Evolutionary conservation across 2,888 invertebrate species (phyloP).

Genomic region (Drepana falcataria): DNA sequence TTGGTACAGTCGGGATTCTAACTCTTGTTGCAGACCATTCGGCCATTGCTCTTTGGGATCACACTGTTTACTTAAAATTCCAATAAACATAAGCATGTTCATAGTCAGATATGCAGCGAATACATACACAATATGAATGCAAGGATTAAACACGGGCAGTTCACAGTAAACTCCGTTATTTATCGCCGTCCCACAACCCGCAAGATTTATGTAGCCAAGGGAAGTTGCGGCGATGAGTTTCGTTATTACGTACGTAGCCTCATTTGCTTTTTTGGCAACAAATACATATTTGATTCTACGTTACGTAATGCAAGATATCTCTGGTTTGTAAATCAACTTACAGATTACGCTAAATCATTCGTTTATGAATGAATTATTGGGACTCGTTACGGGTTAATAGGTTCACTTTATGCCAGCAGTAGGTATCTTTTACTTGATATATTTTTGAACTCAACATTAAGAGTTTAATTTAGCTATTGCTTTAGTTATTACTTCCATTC

Average conservation of each 20-base stretch:
- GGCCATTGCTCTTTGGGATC: background rate
- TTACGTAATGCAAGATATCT: background rate
- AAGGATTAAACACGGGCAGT: constrained; percentile 20
- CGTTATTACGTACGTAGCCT: constrained; percentile 24
- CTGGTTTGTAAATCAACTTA: background rate
- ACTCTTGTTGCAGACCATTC: too few relatives aligned
- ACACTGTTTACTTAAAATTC: background rate
- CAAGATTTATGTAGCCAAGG: constrained; percentile 57
- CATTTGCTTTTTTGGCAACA: background rate
- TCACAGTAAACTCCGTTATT: constrained; percentile 54
- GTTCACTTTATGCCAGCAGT: too few relatives aligned
- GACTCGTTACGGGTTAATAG: too few relatives aligned
- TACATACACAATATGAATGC: constrained; percentile 1
- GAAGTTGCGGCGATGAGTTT: constrained; percentile 47
- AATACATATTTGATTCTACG: background rate
- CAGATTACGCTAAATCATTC: too few relatives aligned
- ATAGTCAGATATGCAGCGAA: background rate
- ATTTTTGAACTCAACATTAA: too few relatives aligned
- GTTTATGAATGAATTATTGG: too few relatives aligned
- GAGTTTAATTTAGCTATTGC: too few relatives aligned
- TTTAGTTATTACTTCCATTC: too few relatives aligned
- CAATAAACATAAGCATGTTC: background rate
- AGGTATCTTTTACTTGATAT: too few relatives aligned
- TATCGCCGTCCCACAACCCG: constrained; percentile 64
- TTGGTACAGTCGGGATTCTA: too few relatives aligned